Evolutionary conservation across 2,888 invertebrate genomes (phyloP), one percentile per base, ranked within the genome.

Genomic region (Eristalis tenax): DNA sequence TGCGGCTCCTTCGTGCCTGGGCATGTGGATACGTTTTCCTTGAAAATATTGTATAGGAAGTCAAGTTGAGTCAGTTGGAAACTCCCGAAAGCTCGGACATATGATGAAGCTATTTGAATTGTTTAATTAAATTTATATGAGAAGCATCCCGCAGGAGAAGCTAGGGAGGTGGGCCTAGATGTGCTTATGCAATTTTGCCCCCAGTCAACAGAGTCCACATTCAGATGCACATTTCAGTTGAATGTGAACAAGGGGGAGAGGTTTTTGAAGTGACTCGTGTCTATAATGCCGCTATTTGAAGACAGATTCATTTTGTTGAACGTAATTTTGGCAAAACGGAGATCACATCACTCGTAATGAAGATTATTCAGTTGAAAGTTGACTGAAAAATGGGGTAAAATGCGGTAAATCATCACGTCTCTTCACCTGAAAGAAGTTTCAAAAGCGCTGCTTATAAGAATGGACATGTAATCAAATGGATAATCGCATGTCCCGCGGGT

Each of bases 91-190:
- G 56, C 40, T 40, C 74, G 66, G 59, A 32, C 26, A 61, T 35
- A 18, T 40, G 74, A 75, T 65, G 69, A 65, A 75, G 79, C 28
- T 79, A 83, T 74, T 70, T 71, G 50, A 43, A 57, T 69, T 65
- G 74, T 79, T 79, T 83, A 79, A 83, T 83, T 83, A 83, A 79
- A 83, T 79, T 83, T 79, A 79, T 69, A 69, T 82, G 35, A 70
- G 77, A 82, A 70, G 15, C 8, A 10, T 18, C 50, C 50, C 18
- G 0, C 1, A n/a, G 18, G 6, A n/a, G n/a, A 18, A 18, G 8
- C 1, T n/a, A 2, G 2, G 8, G 18, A 2, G n/a, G 18, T 50
- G 50, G 18, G 18, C 8, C 18, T 18, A 50, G 50, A 50, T 50
- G 50, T 18, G 8, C 50, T 50, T 50, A 18, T 50, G 18, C n/a